Conservation (phyloP, 2,113 vertebrate genomes). For the Cebus imitator region DNA sequence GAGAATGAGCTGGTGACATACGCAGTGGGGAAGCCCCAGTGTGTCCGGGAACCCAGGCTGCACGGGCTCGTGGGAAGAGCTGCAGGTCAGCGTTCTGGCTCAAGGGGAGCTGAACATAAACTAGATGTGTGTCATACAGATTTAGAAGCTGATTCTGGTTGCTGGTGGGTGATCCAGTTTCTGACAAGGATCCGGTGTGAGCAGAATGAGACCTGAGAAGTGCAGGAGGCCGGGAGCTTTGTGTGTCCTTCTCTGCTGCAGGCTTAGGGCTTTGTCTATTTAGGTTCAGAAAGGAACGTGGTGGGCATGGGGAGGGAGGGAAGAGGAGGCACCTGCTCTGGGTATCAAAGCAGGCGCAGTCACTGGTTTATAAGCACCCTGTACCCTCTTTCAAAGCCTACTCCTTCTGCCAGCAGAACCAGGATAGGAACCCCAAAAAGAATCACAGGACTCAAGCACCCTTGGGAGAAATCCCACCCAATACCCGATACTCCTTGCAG, state of each 20-base stretch:
- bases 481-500: not conserved
- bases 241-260: not conserved
- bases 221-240: conserved; percentile 34
- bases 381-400: not conserved
- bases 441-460: not conserved
- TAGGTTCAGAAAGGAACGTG: not conserved
- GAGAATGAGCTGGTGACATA: too few species aligned
- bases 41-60: not conserved
- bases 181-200: conserved; percentile 35
- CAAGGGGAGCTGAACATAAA: conserved; percentile 33
- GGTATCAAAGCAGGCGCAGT: not conserved
- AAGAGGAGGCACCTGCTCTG: not conserved
- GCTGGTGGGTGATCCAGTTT: conserved; percentile 51
- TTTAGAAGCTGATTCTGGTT: conserved; percentile 31
- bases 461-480: not conserved
- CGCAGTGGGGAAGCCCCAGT: accelerated
- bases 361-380: not conserved
- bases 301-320: not conserved
- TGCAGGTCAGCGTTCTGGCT: conserved; percentile 55
- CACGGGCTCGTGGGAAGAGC: not conserved
- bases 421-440: not conserved
- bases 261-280: not conserved
- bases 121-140: not conserved
- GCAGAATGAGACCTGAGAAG: conserved; percentile 39
- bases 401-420: too few species aligned